phyloP scores from a whole-genome alignment of 1,140 invertebrate genomes.

The Drosophila pruinosa region DNA sequence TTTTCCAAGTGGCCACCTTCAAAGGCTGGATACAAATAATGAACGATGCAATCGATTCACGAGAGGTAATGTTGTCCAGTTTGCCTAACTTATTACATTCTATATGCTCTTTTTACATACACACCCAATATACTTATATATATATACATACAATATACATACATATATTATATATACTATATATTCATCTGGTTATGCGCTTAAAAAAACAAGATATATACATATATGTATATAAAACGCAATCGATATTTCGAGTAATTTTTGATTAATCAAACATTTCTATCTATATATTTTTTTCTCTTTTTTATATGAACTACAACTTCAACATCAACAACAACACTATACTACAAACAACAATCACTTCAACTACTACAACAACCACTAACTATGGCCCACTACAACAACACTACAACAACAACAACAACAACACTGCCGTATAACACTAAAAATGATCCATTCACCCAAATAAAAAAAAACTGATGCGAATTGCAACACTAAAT shows the following conservation, averaged over 20 bases:
- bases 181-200: conserved; percentile 33
- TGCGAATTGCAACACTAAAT: conserved; percentile 54
- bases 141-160: conserved; percentile 20
- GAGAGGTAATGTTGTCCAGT: conserved; percentile 88
- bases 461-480: conserved; percentile 27
- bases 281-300: conserved; percentile 73
- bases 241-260: conserved; percentile 46
- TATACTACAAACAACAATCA: conserved; percentile 43
- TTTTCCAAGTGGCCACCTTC: conserved; percentile 99
- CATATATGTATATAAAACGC: conserved; percentile 7
- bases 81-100: conserved; percentile 14
- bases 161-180: conserved; percentile 11
- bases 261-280: conserved; percentile 70
- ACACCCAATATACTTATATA: conserved; percentile 9
- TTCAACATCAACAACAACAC: conserved; percentile 47
- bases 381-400: conserved; percentile 41
- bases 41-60: conserved; percentile 98
- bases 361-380: conserved; percentile 19
- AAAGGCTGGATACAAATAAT: conserved; percentile 98
- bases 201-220: conserved; percentile 18
- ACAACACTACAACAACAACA: conserved; percentile 32
- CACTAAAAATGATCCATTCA: conserved; percentile 81
- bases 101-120: conserved; percentile 4
- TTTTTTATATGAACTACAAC: conserved; percentile 70
- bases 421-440: conserved; percentile 55